Base-by-base conservation (phyloP, 2,113 vertebrate species). In the Ictalurus punctatus region DNA sequence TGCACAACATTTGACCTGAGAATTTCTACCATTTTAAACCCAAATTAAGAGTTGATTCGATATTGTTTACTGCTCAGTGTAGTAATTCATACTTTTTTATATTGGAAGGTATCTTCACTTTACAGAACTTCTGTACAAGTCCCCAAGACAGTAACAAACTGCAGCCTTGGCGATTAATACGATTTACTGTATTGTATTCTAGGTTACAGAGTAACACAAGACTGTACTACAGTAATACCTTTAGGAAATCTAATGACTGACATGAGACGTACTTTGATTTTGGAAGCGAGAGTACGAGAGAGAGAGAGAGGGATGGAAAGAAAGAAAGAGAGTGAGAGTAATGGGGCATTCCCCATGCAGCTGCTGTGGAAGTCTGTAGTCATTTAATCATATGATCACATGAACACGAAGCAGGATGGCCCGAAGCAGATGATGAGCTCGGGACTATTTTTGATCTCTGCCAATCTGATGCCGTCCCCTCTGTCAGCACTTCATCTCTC, bases 371-470 rank as follows among this genome's bases (percentile, higher is more conserved):
- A 21, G 44, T 48, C 73, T 69, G 21, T 52, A n/a, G 73, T 67
- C 25, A 58, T 58, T 69, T 34, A 30, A 48, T 58, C 76, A 71
- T 56, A 59, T 21, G 48, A 40, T 67, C 65, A 79, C 73, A 87
- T 91, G 87, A 81, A 84, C 86, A 86, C 63, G 30, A 16, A 83
- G 21, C 19, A 25, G 85, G 85, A 76, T 48, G 48, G 25, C 40
- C 81, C 52, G 80, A 69, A 61, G 85, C 85, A n/a, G 73, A 87
- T 79, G 80, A 89, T 86, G 81, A 81, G 73, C 79, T 87, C 73
- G 67, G 85, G 30, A 87, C 82, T 91, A 91, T 91, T 85, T 90
- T 63, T 73, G n/a, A 86, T 90, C 86, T 81, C 54, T 81, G 86
- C 74, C 59, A 69, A 19, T 87, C 37, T 63, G 30, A 84, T 83